Conservation (phyloP, 2,888 invertebrate genomes). For the Tubiluchus corallicola region DNA sequence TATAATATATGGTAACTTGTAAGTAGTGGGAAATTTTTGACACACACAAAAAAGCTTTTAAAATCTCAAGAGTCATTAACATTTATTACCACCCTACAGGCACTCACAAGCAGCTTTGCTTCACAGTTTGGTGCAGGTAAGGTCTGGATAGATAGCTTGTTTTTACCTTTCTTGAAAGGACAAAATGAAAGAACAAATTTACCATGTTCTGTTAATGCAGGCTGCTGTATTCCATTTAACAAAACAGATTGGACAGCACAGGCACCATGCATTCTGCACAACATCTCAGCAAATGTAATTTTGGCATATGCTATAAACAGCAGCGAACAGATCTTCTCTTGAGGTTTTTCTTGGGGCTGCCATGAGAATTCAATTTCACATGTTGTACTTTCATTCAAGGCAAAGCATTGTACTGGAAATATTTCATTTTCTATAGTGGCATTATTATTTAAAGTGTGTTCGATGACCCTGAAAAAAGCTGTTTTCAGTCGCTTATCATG, state of each 20-base stretch:
- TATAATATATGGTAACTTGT: too few species aligned
- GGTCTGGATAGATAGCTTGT: too few species aligned
- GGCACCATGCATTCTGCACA: slow-evolving; percentile 25
- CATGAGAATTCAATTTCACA: slow-evolving; percentile 24
- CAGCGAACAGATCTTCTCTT: slow-evolving; percentile 23
- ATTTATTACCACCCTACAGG: too few species aligned
- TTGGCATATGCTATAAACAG: slow-evolving; percentile 27
- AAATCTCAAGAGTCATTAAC: too few species aligned
- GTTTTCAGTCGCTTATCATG: slow-evolving; percentile 17
- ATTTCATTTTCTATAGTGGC: slow-evolving; percentile 22
- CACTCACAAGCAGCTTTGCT: too few species aligned
- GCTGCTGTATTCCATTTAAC: too few species aligned
- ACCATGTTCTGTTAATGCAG: slow-evolving; percentile 20
- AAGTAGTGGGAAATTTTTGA: too few species aligned
- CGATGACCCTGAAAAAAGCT: slow-evolving; percentile 24
- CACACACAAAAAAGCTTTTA: too few species aligned
- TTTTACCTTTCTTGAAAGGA: slow-evolving; percentile 23
- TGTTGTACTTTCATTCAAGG: slow-evolving; percentile 22
- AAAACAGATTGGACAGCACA: too few species aligned
- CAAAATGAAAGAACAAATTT: slow-evolving; percentile 26
- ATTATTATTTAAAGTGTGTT: slow-evolving; percentile 23
- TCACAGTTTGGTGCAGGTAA: too few species aligned
- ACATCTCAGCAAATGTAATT: slow-evolving; percentile 21
- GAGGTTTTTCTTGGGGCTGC: slow-evolving; percentile 19
- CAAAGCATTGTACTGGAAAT: slow-evolving; percentile 28